Evolutionary conservation across 2,113 vertebrate species (phyloP), one percentile per base, ranked within the genome.

Genomic region (Periophthalmodon schlosseri): DNA sequence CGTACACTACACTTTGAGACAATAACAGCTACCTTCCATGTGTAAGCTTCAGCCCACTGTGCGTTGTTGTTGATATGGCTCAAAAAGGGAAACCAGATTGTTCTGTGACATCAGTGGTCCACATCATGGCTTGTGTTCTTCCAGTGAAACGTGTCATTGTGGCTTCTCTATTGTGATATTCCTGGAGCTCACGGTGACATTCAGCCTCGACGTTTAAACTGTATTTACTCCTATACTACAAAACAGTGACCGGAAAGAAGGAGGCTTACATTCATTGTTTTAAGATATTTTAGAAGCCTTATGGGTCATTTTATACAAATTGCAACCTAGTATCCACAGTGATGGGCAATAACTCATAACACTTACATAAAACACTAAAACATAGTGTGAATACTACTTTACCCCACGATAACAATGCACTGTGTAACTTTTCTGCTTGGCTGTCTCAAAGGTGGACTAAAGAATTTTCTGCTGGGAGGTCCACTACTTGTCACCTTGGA

Each of bases 41-140:
- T 23, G 54, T 9, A 8, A 16, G 8, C n/a, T 10, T 56, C 16
- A 2, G n/a, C 8, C 16, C 16, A 21, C 83, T 36, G 72, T 65
- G 82, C 81, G 68, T 81, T 79, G 73, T 66, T 16, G 71, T 75
- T 61, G 50, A 34, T 50, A 23, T 61, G 13, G 57, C 79, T 89
- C 84, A 88, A 72, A 73, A 77, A 3, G 75, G 68, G 85, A 82
- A 80, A 71, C 50, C 36, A 49, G 10, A 68, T 60, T 34, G 68
- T 20, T 72, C 44, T 83, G 77, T 85, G 61, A 75, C 70, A 70
- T 85, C 72, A 84, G 49, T 64, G 46, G n/a, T 67, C 60, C 76
- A 47, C 78, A 73, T 80, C 49, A 72, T 44, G 14, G 2, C 5
- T 20, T 71, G 10, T 70, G 13, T 73, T 86, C 83, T 74, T 65